Base-by-base conservation (phyloP, 30 jellyfish, hydroid and myxozoan species). In the Aurelia sp. region DNA sequence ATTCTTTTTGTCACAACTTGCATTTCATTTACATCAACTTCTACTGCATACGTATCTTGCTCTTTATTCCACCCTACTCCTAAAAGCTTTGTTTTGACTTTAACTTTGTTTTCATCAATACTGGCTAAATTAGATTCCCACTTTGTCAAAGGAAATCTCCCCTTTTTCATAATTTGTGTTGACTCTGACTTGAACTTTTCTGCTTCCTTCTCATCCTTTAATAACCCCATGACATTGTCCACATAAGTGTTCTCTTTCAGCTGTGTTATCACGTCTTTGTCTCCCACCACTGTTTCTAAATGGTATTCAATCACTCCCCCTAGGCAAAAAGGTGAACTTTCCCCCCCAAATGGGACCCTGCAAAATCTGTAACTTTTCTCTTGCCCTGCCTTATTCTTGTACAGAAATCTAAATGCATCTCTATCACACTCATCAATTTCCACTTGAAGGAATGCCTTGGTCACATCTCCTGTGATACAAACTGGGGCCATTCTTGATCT, bases 291-390 rank as follows among this genome's bases (percentile, higher is more conserved):
- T 73, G 84, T 73, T 73, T 80, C 82, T 38, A 80, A 47, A 35
- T 67, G 91, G 22, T 80, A 21, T 64, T 80, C 53, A 44, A 80
- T 20, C 8, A 80, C 91, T 41, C 79, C 91, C 55, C 91, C 91
- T 24, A 80, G 75, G 17, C 51, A 48, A 31, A 80, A 65, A 22
- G 91, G 91, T 8, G 91, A 80, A 58, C 83, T 80, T 80, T 64
- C 91, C 47, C 91, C 91, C 19, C 91, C 91, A 80, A 80, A 80
- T 50, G 91, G 91, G 8, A 80, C 91, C 91, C 91, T 80, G 52
- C 84, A 80, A 50, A 80, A 80, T 66, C 91, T 65, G 40, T 53
- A 63, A 20, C 67, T 63, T 51, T 50, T 80, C 75, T 80, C 91
- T 3, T 38, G 13, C 17, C 83, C 75, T 6, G 63, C 50, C 51